Evolutionary conservation across 1,140 invertebrate genomes (phyloP).

Genomic region (Nasonia vitripennis): DNA sequence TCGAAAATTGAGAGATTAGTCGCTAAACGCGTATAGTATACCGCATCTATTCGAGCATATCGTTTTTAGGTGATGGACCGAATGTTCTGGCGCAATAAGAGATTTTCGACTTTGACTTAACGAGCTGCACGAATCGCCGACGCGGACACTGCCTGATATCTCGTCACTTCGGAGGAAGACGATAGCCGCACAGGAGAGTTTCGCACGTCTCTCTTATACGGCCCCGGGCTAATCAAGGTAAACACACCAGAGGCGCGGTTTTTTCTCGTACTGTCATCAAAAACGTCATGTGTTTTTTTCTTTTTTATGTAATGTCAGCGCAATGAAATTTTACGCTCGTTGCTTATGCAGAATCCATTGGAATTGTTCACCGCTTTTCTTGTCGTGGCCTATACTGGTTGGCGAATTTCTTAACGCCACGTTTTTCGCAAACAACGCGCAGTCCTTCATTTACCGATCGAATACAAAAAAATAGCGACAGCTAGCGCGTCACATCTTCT

Average conservation of each 20-base stretch:
- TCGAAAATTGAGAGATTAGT: no score
- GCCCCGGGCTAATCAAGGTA: neutral
- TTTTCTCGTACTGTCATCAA: neutral
- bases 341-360: neutral
- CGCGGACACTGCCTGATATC: neutral
- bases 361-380: neutral
- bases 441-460: no score
- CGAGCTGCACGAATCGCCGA: neutral
- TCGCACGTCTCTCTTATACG: neutral
- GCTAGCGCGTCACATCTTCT: no score
- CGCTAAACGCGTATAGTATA: no score
- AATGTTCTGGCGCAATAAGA: neutral
- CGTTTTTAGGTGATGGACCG: neutral
- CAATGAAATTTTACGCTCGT: neutral
- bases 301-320: no score
- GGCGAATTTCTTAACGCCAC: no score
- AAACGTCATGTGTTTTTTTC: neutral
- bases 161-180: neutral
- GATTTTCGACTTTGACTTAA: slow-evolving; percentile 1
- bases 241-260: neutral
- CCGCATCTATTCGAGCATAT: no score
- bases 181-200: neutral
- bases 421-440: no score
- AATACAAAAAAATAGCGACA: no score
- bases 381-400: no score